phyloP scores from a whole-genome alignment of 2,113 vertebrate species.

The Anseranas semipalmata region DNA sequence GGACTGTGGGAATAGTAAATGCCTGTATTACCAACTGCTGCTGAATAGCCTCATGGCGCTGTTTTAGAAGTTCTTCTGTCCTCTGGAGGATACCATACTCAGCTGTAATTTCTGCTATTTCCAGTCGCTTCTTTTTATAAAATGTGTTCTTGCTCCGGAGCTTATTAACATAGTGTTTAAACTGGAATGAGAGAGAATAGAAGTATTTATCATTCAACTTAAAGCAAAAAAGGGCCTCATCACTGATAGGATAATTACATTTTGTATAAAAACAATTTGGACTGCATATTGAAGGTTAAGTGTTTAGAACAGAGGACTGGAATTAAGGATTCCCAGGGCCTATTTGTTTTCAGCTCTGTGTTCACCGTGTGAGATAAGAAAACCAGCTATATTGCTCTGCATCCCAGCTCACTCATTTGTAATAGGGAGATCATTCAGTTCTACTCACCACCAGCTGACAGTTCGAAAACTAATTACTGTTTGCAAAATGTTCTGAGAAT shows the following conservation, averaged over 20 bases:
- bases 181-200: conserved; percentile 72
- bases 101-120: conserved; percentile 86
- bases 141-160: conserved; percentile 88
- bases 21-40: conserved; percentile 87
- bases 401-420: background rate
- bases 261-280: no score
- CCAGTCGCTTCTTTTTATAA: conserved; percentile 90
- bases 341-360: background rate
- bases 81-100: conserved; percentile 93
- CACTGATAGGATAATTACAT: no score
- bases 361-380: background rate
- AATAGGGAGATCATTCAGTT: background rate
- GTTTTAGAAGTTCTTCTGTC: conserved; percentile 90
- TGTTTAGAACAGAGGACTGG: background rate
- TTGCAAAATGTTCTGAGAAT: background rate
- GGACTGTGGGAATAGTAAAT: background rate
- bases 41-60: conserved; percentile 84
- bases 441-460: background rate
- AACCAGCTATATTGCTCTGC: background rate
- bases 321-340: conserved; percentile 7
- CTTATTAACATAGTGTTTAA: conserved; percentile 91
- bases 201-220: background rate
- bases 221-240: background rate
- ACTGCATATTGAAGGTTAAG: background rate
- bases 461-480: background rate